Evolutionary conservation across 2,113 vertebrate species (phyloP).

Genomic region (Hiodon tergisus): DNA sequence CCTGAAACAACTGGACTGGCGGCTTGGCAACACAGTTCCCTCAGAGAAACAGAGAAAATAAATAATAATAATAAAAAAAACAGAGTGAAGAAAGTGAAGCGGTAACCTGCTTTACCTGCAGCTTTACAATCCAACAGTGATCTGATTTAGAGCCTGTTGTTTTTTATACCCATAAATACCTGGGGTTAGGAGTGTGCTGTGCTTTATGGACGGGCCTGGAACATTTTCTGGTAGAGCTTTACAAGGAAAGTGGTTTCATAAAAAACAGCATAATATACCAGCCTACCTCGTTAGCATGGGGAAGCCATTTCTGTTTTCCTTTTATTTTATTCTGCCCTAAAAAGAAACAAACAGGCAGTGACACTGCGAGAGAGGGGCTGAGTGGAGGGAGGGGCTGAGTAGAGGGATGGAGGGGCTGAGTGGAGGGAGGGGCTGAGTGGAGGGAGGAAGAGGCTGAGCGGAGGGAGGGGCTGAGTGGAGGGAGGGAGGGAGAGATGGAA

Average conservation of each 20-base stretch:
- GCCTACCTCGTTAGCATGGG: slow-evolving; percentile 47
- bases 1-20: slow-evolving; percentile 27
- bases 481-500: slow-evolving; percentile 31
- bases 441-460: slow-evolving; percentile 36
- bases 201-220: slow-evolving; percentile 53
- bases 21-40: slow-evolving; percentile 47
- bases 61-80: slow-evolving; percentile 14
- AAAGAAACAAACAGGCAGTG: slow-evolving; percentile 38
- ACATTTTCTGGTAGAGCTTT: slow-evolving; percentile 51
- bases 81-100: slow-evolving; percentile 26
- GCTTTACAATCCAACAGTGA: slow-evolving; percentile 35
- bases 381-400: slow-evolving; percentile 29
- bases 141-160: slow-evolving; percentile 64
- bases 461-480: slow-evolving; percentile 7
- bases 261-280: slow-evolving; percentile 65
- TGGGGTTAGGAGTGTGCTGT: slow-evolving; percentile 42
- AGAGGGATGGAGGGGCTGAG: slow-evolving; percentile 38
- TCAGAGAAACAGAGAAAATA: slow-evolving; percentile 35
- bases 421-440: slow-evolving; percentile 26
- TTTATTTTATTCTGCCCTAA: slow-evolving; percentile 55
- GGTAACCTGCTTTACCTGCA: background rate
- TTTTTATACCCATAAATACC: slow-evolving; percentile 59
- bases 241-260: slow-evolving; percentile 57
- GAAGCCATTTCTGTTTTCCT: slow-evolving; percentile 38
- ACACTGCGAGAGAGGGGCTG: slow-evolving; percentile 41